phyloP scores from a whole-genome alignment of 2,797 vertebrate species.

The Catharus ustulatus region DNA sequence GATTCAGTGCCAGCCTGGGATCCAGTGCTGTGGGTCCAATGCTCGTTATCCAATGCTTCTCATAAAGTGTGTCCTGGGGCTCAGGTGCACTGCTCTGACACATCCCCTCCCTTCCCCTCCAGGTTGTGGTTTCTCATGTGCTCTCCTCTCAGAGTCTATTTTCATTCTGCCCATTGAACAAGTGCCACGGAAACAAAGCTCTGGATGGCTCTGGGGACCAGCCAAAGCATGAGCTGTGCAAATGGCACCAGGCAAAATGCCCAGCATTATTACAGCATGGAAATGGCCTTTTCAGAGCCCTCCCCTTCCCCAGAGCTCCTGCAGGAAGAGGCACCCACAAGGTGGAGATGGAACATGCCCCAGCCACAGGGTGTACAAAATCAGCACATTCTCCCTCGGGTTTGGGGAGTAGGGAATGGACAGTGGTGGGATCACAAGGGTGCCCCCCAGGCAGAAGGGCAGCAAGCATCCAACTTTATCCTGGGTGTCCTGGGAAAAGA shows the following conservation, averaged over 20 bases:
- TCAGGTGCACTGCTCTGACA: not conserved
- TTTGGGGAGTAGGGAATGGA: not conserved
- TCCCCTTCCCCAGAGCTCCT: not conserved
- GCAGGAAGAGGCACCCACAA: not conserved
- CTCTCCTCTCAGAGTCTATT: not conserved
- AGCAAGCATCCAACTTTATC: not conserved
- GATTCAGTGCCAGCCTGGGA: accelerated
- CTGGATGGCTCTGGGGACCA: not conserved
- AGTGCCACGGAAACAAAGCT: not conserved
- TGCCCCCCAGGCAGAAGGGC: not conserved
- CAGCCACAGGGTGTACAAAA: accelerated
- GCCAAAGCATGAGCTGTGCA: constrained; percentile 6
- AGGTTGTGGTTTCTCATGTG: not conserved
- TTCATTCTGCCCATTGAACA: accelerated
- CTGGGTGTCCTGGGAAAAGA: not conserved
- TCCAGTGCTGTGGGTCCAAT: not conserved
- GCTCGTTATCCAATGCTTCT: not conserved
- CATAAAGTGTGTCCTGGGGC: accelerated
- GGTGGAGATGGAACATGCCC: not conserved
- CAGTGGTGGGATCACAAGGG: not conserved
- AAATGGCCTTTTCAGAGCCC: not conserved
- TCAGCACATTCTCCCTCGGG: not conserved
- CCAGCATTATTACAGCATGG: not conserved
- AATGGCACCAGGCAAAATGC: not conserved
- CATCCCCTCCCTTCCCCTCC: not conserved